Evolutionary conservation across 2,113 vertebrate genomes (phyloP).

Genomic region (Collichthys lucidus): DNA sequence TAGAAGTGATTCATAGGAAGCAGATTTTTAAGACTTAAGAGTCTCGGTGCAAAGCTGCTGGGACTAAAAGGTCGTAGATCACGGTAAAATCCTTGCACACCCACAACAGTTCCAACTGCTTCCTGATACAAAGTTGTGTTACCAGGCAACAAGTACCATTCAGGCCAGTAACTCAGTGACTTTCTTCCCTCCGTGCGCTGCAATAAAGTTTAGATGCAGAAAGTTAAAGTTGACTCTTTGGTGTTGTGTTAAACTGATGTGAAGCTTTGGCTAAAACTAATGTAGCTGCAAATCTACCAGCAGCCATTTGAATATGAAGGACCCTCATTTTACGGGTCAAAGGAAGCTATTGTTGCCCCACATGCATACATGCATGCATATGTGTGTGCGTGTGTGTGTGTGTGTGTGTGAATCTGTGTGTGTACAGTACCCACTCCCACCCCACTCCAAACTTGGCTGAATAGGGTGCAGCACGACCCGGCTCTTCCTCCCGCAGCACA

Average conservation of each 20-base stretch:
- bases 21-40: constrained; percentile 42
- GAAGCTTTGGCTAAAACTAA: constrained; percentile 36
- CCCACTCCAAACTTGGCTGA: constrained; percentile 54
- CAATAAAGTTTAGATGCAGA: constrained; percentile 30
- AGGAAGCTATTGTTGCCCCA: constrained; percentile 73
- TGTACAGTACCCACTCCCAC: constrained; percentile 14
- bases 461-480: constrained; percentile 55
- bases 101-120: constrained; percentile 53
- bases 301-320: constrained; percentile 47
- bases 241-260: neutral
- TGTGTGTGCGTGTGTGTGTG: constrained; percentile 13
- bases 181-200: neutral
- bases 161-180: constrained; percentile 9
- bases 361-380: constrained; percentile 3
- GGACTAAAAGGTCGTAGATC: constrained; percentile 57
- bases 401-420: constrained; percentile 14
- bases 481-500: constrained; percentile 89
- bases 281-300: constrained; percentile 24
- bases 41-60: constrained; percentile 55
- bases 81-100: constrained; percentile 56
- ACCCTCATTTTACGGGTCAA: constrained; percentile 78
- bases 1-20: constrained; percentile 11
- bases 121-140: constrained; percentile 63
- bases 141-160: constrained; percentile 62
- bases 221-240: constrained; percentile 31